These are phyloP conservation scores for Knipowitschia caucasica DNA, from an alignment of 2,797 vertebrate genomes.

Conservation along the genomic window DNA sequence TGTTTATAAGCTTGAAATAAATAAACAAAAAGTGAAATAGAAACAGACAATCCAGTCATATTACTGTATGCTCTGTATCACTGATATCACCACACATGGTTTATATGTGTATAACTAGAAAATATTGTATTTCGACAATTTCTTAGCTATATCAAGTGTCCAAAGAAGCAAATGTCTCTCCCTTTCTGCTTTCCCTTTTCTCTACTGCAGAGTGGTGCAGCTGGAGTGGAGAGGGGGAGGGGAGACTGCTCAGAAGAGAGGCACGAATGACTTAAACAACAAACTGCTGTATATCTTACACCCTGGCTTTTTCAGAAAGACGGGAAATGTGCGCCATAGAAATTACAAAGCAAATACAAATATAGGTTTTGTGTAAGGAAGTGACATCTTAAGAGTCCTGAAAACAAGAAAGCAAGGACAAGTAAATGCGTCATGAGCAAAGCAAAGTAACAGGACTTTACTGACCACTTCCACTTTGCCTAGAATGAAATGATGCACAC, in stretches of 20 bases:
- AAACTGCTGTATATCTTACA: slow-evolving; percentile 17
- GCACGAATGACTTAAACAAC: slow-evolving; percentile 46
- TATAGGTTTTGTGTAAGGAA: too few relatives aligned
- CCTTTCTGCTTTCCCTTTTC: slow-evolving; percentile 39
- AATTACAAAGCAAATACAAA: background rate
- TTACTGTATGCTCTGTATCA: background rate
- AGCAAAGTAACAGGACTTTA: too few relatives aligned
- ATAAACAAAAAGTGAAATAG: background rate
- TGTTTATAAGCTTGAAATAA: too few relatives aligned
- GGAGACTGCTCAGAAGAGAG: slow-evolving; percentile 59
- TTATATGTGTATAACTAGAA: background rate
- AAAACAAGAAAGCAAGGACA: too few relatives aligned
- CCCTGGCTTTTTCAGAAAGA: too few relatives aligned
- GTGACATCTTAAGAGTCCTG: too few relatives aligned
- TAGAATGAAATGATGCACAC: too few relatives aligned
- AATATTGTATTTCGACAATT: slow-evolving; percentile 25
- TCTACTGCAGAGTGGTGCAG: slow-evolving; percentile 69
- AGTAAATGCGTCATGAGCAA: too few relatives aligned
- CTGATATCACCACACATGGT: background rate
- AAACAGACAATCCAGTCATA: background rate
- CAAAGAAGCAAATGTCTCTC: slow-evolving; percentile 24
- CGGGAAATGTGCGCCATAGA: background rate
- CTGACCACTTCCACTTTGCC: too few relatives aligned
- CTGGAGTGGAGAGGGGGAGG: slow-evolving; percentile 75
- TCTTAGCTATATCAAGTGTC: slow-evolving; percentile 42